Percentiles rank a stretch among this genome's conserved stretches.
Evolutionary conservation across 2,888 invertebrate species (phyloP).

Genomic region (Pterobdella sp.): DNA sequence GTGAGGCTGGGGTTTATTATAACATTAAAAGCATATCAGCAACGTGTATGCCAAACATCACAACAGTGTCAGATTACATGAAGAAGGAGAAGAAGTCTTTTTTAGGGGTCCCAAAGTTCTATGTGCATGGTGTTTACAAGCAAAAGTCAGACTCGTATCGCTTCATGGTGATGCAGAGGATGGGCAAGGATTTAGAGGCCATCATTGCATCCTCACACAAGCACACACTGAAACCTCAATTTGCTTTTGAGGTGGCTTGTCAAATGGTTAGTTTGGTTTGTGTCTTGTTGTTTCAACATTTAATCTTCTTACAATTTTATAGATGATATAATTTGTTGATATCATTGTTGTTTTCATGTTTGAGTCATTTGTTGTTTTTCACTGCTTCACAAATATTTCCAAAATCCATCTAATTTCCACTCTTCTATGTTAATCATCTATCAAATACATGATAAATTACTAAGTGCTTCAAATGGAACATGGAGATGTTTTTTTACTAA

Average conservation of each 20-base stretch:
- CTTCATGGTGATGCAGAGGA: slow-evolving; percentile 86
- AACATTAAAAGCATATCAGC: not conserved
- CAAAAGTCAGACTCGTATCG: slow-evolving; percentile 69
- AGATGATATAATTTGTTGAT: not conserved
- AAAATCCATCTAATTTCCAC: not conserved
- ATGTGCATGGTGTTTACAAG: slow-evolving; percentile 78
- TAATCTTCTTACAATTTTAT: not conserved
- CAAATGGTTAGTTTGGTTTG: slow-evolving; percentile 61
- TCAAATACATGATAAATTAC: too few species aligned
- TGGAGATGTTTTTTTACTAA: too few species aligned
- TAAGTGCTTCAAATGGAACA: too few species aligned
- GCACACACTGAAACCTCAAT: slow-evolving; percentile 65
- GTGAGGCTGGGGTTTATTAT: not conserved
- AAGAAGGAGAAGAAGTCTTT: slow-evolving; percentile 59
- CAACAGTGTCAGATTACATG: slow-evolving; percentile 66
- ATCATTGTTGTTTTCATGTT: too few species aligned
- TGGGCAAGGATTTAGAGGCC: slow-evolving; percentile 75
- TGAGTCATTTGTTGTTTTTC: too few species aligned
- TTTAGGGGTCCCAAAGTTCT: slow-evolving; percentile 79
- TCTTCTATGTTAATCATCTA: too few species aligned
- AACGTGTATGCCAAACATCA: not conserved
- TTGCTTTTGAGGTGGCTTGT: slow-evolving; percentile 68
- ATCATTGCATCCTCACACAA: slow-evolving; percentile 59
- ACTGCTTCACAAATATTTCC: not conserved
- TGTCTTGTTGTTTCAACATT: not conserved